A percentile compares a stretch with the other conserved stretches of the same genome.
Evolutionary conservation across 2,113 vertebrate genomes (phyloP).

Genomic region (Verasper variegatus): DNA sequence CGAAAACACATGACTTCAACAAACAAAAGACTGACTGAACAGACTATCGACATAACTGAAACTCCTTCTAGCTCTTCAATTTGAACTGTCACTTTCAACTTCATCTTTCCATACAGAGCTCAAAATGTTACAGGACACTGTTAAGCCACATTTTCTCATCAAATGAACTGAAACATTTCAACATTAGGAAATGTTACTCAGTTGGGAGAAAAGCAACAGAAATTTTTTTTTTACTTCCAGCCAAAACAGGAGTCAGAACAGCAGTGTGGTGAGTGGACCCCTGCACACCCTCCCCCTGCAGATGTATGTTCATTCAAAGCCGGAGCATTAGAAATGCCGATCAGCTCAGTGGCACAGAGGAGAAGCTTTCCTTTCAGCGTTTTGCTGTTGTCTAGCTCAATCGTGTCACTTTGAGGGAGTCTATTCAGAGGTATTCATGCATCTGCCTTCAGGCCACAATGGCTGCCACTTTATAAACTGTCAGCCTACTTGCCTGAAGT

Average conservation of each 20-base stretch:
- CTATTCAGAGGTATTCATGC: slow-evolving; percentile 98
- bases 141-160: not conserved
- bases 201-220: not conserved
- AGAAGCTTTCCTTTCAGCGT: slow-evolving; percentile 87
- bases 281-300: slow-evolving; percentile 80
- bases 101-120: too few species aligned
- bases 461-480: slow-evolving; percentile 92
- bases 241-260: not conserved
- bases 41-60: not conserved
- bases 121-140: too few species aligned
- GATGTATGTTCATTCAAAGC: slow-evolving; percentile 93
- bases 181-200: not conserved
- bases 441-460: slow-evolving; percentile 91
- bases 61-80: not conserved
- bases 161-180: not conserved
- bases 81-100: not conserved
- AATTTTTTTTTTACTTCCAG: not conserved
- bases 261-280: not conserved
- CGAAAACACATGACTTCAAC: too few species aligned
- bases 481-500: slow-evolving; percentile 89
- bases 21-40: too few species aligned
- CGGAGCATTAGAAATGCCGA: slow-evolving; percentile 80
- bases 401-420: slow-evolving; percentile 95
- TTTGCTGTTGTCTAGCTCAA: slow-evolving; percentile 93
- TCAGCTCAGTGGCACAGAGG: slow-evolving; percentile 75